phyloP scores from a whole-genome alignment of 2,888 invertebrate genomes.

The Leucophenga maculata region DNA sequence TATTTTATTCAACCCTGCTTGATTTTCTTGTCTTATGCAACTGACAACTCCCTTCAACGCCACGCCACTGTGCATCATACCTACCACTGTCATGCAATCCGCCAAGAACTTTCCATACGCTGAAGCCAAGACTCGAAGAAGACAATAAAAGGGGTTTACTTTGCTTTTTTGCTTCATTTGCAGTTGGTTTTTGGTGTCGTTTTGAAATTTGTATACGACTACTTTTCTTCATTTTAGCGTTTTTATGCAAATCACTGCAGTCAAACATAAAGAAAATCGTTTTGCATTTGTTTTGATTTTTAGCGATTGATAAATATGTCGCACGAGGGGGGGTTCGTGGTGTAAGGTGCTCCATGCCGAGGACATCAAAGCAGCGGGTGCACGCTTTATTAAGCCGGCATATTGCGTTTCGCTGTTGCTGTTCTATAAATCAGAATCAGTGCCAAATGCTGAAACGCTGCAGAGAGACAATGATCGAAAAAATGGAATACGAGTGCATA shows the following conservation, averaged over 20 bases:
- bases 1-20: no score
- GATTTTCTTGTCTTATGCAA: no score
- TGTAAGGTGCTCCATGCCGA: background rate
- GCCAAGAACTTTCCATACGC: no score
- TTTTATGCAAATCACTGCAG: slow-evolving; percentile 66
- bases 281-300: slow-evolving; percentile 66
- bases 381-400: slow-evolving; percentile 13
- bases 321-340: background rate
- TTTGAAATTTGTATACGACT: slow-evolving; percentile 31
- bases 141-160: slow-evolving; percentile 55
- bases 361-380: slow-evolving; percentile 4
- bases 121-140: background rate
- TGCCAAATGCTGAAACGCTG: background rate
- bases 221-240: slow-evolving; percentile 27
- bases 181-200: background rate
- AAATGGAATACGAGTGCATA: background rate
- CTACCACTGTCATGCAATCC: no score
- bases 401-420: slow-evolving; percentile 7
- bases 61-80: no score
- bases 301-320: slow-evolving; percentile 53
- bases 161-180: background rate
- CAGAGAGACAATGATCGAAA: background rate
- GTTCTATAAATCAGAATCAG: slow-evolving; percentile 13
- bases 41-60: no score
- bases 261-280: slow-evolving; percentile 66